Evolutionary conservation across 2,888 invertebrate genomes (phyloP), one percentile per base, ranked within the genome.

Genomic region (Chaetoderma sp.): DNA sequence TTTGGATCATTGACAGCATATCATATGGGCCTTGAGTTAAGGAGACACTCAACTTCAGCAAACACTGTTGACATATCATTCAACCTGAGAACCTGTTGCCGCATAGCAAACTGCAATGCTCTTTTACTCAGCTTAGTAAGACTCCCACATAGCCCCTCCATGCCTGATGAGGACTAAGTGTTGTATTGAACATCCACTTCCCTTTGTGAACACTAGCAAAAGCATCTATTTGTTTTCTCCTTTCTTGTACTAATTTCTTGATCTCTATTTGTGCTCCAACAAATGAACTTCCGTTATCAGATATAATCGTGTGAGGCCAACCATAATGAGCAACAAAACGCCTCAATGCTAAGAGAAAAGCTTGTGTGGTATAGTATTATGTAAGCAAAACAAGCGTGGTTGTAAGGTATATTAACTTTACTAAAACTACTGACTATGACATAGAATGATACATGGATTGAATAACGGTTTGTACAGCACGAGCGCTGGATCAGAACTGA

Each of bases 31-130:
- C 66, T 25, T 4, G 63, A 65, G 16, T 66, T 66, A 8, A 66
- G 5, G 13, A 63, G 50, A 36, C 39, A 25, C 27, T 59, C 30
- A 1, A 55, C 47, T 27, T 63, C 63, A 5, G 30, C 23, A 13
- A 65, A 65, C 21, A 59, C 55, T 16, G 63, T 58, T 10, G 56
- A 42, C 60, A 54, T 55, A 25, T 65, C 65, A 30, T 65, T 59
- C 57, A 54, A 58, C 16, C 47, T 18, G 21, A 65, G 27, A 2
- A 30, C 25, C 16, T 58, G 59, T 30, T 65, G 18, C 25, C 65
- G 55, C 5, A 65, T 36, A 1, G 32, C 45, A 10, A 45, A 36
- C 8, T 42, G 30, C 1, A 65, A 21, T 8, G 63, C 62, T 18
- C 56, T 27, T 45, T 65, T 65, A 1, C 28, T 49, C 32, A 45